Evolutionary conservation across 2,113 vertebrate species (phyloP).

Genomic region (Noturus placidus): DNA sequence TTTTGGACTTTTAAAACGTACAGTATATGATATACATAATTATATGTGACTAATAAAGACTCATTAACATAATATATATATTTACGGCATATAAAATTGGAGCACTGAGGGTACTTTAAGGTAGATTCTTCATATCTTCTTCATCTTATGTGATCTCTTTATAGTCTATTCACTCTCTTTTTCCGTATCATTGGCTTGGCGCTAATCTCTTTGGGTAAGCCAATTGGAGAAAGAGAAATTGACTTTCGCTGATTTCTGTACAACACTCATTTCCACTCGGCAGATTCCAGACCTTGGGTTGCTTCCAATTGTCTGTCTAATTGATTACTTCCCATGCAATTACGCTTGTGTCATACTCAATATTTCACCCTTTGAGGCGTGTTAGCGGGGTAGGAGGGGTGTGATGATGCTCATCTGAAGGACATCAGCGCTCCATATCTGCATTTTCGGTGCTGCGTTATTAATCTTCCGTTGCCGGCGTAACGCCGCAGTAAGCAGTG

Average conservation of each 20-base stretch:
- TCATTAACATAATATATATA: background rate
- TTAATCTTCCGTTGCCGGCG: constrained; percentile 48
- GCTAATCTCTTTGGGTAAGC: background rate
- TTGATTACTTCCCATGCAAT: constrained; percentile 79
- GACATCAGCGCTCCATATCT: constrained; percentile 56
- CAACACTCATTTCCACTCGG: constrained; percentile 65
- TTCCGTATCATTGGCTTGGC: background rate
- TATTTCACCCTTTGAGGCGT: constrained; percentile 71
- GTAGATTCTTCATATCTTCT: too few species aligned
- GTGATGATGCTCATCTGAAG: constrained; percentile 61
- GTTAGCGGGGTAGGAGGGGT: constrained; percentile 35
- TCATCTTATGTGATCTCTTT: background rate
- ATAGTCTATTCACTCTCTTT: background rate
- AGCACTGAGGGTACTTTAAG: background rate
- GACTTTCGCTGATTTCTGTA: constrained; percentile 58
- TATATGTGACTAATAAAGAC: too few species aligned
- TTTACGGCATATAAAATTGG: background rate
- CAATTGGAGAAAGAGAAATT: constrained; percentile 55
- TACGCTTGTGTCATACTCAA: constrained; percentile 77
- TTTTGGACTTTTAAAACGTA: background rate
- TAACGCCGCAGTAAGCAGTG: constrained; percentile 47
- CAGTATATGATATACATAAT: background rate
- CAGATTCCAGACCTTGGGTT: constrained; percentile 72
- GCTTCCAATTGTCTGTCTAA: constrained; percentile 77
- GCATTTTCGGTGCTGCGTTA: constrained; percentile 34